Conservation (phyloP, 1,140 invertebrate species). For the Drosophila santomea region DNA sequence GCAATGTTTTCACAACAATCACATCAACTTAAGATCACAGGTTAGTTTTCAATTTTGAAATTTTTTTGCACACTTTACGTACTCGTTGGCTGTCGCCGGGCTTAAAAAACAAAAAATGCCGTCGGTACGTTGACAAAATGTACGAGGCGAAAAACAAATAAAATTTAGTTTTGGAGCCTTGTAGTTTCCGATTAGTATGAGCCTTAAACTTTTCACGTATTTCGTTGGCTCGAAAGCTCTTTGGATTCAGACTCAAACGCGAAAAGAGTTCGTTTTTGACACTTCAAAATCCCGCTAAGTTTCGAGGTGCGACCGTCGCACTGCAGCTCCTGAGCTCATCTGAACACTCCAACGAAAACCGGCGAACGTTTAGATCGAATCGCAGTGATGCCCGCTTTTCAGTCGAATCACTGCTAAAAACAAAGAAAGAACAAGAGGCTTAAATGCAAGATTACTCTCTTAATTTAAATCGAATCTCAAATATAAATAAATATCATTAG, state of each 20-base stretch:
- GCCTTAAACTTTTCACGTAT: slow-evolving; percentile 13
- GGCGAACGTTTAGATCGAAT: slow-evolving; percentile 1
- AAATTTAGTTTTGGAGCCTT: not conserved
- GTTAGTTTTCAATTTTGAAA: slow-evolving; percentile 19
- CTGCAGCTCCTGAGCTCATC: slow-evolving; percentile 13
- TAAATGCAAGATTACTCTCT: not conserved
- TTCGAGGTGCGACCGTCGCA: slow-evolving; percentile 4
- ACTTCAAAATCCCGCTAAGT: not conserved
- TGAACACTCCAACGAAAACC: slow-evolving; percentile 6
- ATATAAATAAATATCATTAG: too few species aligned
- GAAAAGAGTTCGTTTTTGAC: not conserved
- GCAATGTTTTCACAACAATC: slow-evolving; percentile 3
- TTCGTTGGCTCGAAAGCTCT: slow-evolving; percentile 5
- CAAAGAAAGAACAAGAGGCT: not conserved
- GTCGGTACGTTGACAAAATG: not conserved
- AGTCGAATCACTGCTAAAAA: not conserved
- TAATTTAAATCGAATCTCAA: not conserved
- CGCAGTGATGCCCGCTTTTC: not conserved
- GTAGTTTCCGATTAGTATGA: not conserved
- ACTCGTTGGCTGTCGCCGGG: slow-evolving; percentile 9
- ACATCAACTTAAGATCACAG: slow-evolving; percentile 1
- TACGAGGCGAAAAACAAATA: not conserved
- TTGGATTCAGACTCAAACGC: not conserved
- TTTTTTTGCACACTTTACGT: slow-evolving; percentile 17
- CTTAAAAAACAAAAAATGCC: not conserved